Base-by-base conservation (phyloP, 1,140 invertebrate species). In the Nasonia vitripennis region DNA sequence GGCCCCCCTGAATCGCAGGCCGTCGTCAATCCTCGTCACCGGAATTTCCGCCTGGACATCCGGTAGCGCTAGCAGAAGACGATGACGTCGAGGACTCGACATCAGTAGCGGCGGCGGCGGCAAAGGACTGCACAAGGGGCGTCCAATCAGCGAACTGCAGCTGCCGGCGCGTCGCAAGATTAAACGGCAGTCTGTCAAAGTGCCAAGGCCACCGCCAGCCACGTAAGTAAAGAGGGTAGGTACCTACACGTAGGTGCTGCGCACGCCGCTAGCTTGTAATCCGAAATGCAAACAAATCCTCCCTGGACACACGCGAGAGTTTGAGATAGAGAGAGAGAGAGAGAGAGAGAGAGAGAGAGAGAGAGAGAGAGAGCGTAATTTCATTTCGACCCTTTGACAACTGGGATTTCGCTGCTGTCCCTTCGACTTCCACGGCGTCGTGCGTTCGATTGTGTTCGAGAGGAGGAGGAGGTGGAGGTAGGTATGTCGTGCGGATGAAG, bases 201-300 rank as follows among this genome's bases (percentile, higher is more conserved):
- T 71, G 27, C n/a, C 71, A 82, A 83, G 86, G 31, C 31, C 9
- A 23, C 17, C 9, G 78, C 23, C n/a, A 20, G 31, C 55, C 55
- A n/a, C 55, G 55, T 68, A n/a, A 41, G 55, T 68, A 68, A 80
- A 80, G 78, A 80, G 78, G 78, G 34, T 67, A 23, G 5, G 17
- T 62, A 62, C 14, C 6, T n/a, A 7, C 20, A 20, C 55, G 55
- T 62, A 55, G 51, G 11, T 55, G 77, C 12, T 23, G 78, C 55
- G 31, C 67, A 55, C 41, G 9, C 41, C 41, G 0, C 9, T 45
- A 45, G 85, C 78, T 86, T 87, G 88, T 90, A 89, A 90, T 90
- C 89, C 87, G 84, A 78, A 89, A 86, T 85, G 83, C 88, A 90
- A 90, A 89, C 89, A 89, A 89, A 89, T 88, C 89, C 31, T 23